Evolutionary conservation across 2,888 invertebrate genomes (phyloP), one percentile per base, ranked within the genome.

Genomic region (Emesis russula): DNA sequence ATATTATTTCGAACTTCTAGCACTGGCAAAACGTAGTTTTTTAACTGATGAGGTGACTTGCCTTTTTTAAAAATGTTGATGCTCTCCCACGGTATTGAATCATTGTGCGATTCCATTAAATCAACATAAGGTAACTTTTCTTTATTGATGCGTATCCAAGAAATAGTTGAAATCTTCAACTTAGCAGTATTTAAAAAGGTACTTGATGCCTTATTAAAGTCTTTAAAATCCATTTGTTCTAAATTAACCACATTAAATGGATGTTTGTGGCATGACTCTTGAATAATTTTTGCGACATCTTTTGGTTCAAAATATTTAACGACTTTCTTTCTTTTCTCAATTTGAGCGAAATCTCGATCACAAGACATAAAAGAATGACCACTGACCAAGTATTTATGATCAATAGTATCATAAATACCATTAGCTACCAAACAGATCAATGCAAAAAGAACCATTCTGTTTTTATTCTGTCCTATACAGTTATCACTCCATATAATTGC

Each of bases 381-480:
- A 44, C 18, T 75, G 41, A 75, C 44, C 44, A 75, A 75, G 44
- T 44, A 75, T 75, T 75, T 75, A 41, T 75, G 75, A 44, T 75
- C 53, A 25, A 75, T 75, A 48, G 75, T 48, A 48, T 75, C 31
- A 53, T 48, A 75, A 48, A 48, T 18, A 48, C 75, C 53, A 58
- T 75, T 75, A 41, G 41, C 79, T 44, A 70, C 53, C 25, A 66
- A 70, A 68, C 15, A 53, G 11, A 68, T 68, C 44, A 66, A 63
- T 41, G 33, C 44, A 13, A 53, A 84, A 48, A 83, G 74, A 36
- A 76, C 81, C 83, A 68, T 75, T 68, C 25, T 13, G n/a, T 73
- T 38, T 78, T 89, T 41, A 31, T 66, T 53, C 53, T 86, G 63
- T 18, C 53, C 70, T n/a, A 33, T 58, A 78, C 77, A 78, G 77